Evolutionary conservation across 2,888 invertebrate genomes (phyloP).

Genomic region (Athripsodes cinereus): DNA sequence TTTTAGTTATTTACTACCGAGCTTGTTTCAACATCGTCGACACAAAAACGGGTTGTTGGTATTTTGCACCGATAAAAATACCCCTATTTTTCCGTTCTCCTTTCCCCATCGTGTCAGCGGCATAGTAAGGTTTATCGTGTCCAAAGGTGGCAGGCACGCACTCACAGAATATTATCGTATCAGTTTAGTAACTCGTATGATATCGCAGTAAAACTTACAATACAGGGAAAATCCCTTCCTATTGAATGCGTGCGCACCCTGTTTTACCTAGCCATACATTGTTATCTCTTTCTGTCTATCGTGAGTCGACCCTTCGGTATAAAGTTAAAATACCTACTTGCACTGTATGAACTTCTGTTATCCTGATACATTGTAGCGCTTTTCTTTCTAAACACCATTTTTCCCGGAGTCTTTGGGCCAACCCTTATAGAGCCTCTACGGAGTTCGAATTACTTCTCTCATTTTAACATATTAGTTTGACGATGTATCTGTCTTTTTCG

Average conservation of each 20-base stretch:
- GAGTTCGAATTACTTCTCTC: conserved; percentile 5
- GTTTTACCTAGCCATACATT: not conserved
- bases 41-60: too few relatives aligned
- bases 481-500: conserved; percentile 3
- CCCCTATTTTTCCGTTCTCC: too few relatives aligned
- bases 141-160: too few relatives aligned
- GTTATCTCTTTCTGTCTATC: not conserved
- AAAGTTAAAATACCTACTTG: not conserved
- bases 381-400: conserved; percentile 24
- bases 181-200: too few relatives aligned
- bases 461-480: conserved; percentile 1
- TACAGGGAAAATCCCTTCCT: not conserved
- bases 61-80: too few relatives aligned
- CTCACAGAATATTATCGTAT: too few relatives aligned
- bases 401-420: conserved; percentile 25
- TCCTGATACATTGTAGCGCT: conserved; percentile 22
- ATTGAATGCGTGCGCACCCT: conserved; percentile 12
- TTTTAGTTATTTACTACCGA: too few relatives aligned
- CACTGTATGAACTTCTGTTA: conserved; percentile 10
- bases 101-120: too few relatives aligned
- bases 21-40: too few relatives aligned
- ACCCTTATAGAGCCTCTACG: conserved; percentile 26
- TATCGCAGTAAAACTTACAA: too few relatives aligned
- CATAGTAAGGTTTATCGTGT: too few relatives aligned
- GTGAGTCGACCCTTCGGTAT: too few relatives aligned